Base-by-base conservation (phyloP, 2,797 vertebrate genomes). In the Crocodylus rhombifer region DNA sequence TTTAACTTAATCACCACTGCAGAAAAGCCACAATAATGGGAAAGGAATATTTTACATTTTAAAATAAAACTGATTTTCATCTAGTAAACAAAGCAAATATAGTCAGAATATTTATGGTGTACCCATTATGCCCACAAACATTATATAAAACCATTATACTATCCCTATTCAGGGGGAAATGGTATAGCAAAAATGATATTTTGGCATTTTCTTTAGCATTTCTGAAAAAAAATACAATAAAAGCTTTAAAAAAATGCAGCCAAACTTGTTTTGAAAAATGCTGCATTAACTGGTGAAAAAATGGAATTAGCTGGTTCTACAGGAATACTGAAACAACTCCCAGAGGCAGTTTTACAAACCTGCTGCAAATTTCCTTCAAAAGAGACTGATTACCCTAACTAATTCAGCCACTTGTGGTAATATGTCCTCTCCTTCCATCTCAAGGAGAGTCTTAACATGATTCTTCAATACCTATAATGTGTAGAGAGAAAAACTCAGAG, bases 191-290 rank as follows among this genome's bases (percentile, higher is more conserved):
- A 91, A 91, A 85, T 26, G 71, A 73, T 65, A 83, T 77, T 60
- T 63, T 86, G 82, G 74, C 82, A 89, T 75, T 91, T 90, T 85
- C 64, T 79, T 81, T 55, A 80, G 77, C 65, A 79, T 82, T 82
- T 80, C 90, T 20, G 0, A 90, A 23, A 95, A 93, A 93, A 93
- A 93, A 36, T 84, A 89, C 95, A 94, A 78, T 77, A 78, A 60
- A 67, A 78, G 63, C 83, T 82, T 89, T 92, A 36, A 93, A 96
- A 51, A 97, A 98, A 98, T 97, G 97, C 89, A 82, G 97, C 82
- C 91, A 56, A 84, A 96, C 97, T 97, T 85, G 97, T 97, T 98
- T 90, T 30, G 78, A 86, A 94, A 96, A 92, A 77, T 77, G 90
- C 60, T 93, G 94, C 69, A 95, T 89, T 91, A 87, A 95, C 91